phyloP scores from a whole-genome alignment of 2,113 vertebrate genomes.

The Seriola aureovittata region DNA sequence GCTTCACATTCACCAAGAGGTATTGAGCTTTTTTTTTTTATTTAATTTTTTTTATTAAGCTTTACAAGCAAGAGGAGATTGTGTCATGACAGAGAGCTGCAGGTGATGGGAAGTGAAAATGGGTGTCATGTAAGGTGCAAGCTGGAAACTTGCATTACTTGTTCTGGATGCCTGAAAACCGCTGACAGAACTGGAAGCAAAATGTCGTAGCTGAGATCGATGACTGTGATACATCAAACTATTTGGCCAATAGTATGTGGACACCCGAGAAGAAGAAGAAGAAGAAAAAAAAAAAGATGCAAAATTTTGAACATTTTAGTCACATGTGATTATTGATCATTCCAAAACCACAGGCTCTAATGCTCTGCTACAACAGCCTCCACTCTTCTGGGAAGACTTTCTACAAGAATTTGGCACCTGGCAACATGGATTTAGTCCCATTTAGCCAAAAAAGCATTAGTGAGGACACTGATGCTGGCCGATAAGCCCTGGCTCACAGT shows the following conservation, averaged over 20 bases:
- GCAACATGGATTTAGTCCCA: not conserved
- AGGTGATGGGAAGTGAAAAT: conserved; percentile 20
- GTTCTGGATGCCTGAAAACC: not conserved
- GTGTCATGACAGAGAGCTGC: conserved; percentile 19
- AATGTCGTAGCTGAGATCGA: not conserved
- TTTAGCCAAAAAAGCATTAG: not conserved
- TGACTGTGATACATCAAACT: not conserved
- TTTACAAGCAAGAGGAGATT: conserved; percentile 22
- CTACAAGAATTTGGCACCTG: not conserved
- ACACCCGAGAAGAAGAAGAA: not conserved
- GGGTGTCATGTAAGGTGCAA: not conserved
- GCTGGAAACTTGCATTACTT: not conserved
- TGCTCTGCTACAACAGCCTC: not conserved
- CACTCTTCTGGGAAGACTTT: not conserved
- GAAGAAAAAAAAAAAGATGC: not conserved
- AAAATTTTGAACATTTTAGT: not conserved
- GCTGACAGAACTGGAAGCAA: conserved; percentile 5
- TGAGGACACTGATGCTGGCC: not conserved
- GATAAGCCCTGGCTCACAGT: not conserved
- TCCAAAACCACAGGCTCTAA: not conserved
- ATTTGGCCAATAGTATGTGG: not conserved
- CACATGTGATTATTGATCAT: not conserved
- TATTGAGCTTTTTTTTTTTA: too few species aligned
- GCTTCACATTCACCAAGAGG: conserved; percentile 6
- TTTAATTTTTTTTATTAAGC: not conserved